Base-by-base conservation (phyloP, 2,113 vertebrate species). In the Thoracochromis brauschi region DNA sequence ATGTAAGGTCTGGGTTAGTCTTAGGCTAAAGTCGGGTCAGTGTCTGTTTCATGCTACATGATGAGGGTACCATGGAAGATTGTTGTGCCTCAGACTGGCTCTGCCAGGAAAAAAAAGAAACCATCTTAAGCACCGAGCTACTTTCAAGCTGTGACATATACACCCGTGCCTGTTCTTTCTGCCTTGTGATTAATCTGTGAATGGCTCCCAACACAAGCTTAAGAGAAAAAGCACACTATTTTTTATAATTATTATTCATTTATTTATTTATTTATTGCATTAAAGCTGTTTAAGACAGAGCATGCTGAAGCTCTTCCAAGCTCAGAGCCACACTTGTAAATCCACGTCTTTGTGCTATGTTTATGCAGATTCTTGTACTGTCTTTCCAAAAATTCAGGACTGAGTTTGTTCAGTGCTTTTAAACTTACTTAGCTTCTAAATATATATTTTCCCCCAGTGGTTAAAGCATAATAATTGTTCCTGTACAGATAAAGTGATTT, bases 1-100 rank as follows among this genome's bases (percentile, higher is more conserved):
- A 8, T 31, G 31, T 84, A 42, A 45, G 29, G 45, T 84, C 31
- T 26, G 35, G 49, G 40, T 45, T 65, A 54, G 9, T 29, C 24
- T 53, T 17, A 45, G 81, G n/a, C 85, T 79, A 19, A 80, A 65
- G 26, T 87, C 26, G 8, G 38, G 57, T 84, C 55, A 38, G 81
- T 40, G 24, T 85, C 38, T 31, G 55, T 85, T 79, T 83, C 78
- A 63, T 89, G 92, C 85, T 90, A 88, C 87, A 88, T 90, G 81
- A 86, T 73, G 83, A 90, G 33, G 47, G 40, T 58, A 35, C 49
- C 38, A 68, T 82, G 88, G 85, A 89, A 60, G 68, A 87, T 19
- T 65, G 85, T 90, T 84, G 87, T 84, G 80, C 83, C 81, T 85
- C 81, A 88, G 68, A 68, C 86, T 87, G 88, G 60, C 49, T 86